Evolutionary conservation across 2,113 vertebrate species (phyloP).

Genomic region (Origma solitaria): DNA sequence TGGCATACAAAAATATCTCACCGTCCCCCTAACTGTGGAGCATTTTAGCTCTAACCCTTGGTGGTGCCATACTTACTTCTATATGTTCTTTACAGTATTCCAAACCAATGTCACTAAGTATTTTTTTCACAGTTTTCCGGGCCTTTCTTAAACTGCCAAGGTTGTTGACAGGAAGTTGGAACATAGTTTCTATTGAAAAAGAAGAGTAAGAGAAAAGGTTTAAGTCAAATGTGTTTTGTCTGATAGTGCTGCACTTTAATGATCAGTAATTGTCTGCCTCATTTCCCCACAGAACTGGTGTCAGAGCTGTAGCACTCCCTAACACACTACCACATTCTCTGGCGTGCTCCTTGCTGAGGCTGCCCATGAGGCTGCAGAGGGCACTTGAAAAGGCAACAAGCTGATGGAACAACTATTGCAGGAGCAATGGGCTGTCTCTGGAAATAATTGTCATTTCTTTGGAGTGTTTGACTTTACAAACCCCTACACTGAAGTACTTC

Average conservation of each 20-base stretch:
- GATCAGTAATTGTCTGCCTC: slow-evolving; percentile 5
- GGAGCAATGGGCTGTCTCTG: not conserved
- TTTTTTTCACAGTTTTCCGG: slow-evolving; percentile 98
- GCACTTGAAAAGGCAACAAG: not conserved
- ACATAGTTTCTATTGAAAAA: slow-evolving; percentile 91
- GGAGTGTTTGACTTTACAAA: not conserved
- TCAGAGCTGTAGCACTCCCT: slow-evolving; percentile 29
- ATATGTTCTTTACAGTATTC: slow-evolving; percentile 98
- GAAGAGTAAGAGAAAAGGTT: slow-evolving; percentile 60
- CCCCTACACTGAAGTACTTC: not conserved
- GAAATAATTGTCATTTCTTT: not conserved
- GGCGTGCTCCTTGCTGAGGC: not conserved
- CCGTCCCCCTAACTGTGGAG: not conserved
- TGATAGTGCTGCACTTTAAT: not conserved
- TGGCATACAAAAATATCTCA: not conserved
- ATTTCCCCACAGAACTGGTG: slow-evolving; percentile 20
- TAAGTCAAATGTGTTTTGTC: slow-evolving; percentile 56
- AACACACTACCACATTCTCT: not conserved
- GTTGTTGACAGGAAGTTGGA: slow-evolving; percentile 99
- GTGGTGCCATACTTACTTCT: slow-evolving; percentile 83
- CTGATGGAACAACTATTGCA: not conserved
- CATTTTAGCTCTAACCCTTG: not conserved
- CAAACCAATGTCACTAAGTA: slow-evolving; percentile 97
- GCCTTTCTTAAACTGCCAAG: slow-evolving; percentile 98
- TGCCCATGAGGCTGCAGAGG: not conserved